phyloP scores from a whole-genome alignment of 2,888 invertebrate species.

The Ichneumoninae sp. region DNA sequence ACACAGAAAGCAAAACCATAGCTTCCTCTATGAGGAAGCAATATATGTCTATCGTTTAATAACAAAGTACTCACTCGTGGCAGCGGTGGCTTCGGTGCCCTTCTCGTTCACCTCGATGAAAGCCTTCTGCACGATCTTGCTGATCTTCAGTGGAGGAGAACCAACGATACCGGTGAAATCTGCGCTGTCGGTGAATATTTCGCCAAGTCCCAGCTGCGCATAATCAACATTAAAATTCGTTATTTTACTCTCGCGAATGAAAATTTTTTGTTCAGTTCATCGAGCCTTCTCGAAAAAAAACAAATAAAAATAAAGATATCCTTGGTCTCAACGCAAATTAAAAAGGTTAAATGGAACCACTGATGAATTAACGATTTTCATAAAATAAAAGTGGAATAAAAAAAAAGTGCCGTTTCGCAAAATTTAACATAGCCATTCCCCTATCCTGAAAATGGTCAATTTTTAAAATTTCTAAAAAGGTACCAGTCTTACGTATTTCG shows the following conservation, averaged over 20 bases:
- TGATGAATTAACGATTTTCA: background rate
- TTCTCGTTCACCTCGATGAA: slow-evolving; percentile 95
- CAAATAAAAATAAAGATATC: background rate
- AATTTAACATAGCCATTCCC: too few species aligned
- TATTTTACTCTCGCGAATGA: background rate
- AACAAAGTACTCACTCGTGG: slow-evolving; percentile 88
- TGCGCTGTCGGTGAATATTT: slow-evolving; percentile 87
- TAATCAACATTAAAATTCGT: slow-evolving; percentile 24
- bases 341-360: background rate
- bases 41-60: background rate
- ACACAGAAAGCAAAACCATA: too few species aligned
- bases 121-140: slow-evolving; percentile 92
- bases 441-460: too few species aligned
- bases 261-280: background rate
- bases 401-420: background rate
- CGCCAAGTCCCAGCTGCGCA: slow-evolving; percentile 89
- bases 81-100: slow-evolving; percentile 94
- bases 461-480: too few species aligned
- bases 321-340: background rate
- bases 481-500: too few species aligned
- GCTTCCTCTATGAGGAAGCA: too few species aligned
- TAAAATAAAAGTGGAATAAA: background rate
- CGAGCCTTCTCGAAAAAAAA: background rate
- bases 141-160: slow-evolving; percentile 86
- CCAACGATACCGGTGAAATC: slow-evolving; percentile 89